Percentiles rank a stretch among this genome's conserved stretches.
phyloP scores from a whole-genome alignment of 2,113 vertebrate genomes.

The Thinocorus orbignyianus region DNA sequence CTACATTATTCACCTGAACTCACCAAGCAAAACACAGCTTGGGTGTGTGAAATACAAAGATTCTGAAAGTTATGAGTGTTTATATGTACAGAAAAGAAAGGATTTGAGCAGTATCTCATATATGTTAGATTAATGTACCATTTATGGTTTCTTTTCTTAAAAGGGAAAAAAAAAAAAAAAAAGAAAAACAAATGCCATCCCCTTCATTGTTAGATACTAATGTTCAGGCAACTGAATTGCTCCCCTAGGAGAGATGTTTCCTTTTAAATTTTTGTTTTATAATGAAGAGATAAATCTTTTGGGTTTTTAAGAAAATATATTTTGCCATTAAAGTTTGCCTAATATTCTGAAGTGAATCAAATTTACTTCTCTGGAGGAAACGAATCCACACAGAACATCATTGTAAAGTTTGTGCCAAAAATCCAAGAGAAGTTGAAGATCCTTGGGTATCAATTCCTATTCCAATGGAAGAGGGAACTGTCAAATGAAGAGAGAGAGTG shows the following conservation, averaged over 20 bases:
- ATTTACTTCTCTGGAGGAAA: not conserved
- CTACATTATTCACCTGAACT: not conserved
- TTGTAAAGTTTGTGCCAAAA: not conserved
- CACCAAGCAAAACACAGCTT: not conserved
- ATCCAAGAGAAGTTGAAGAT: accelerated
- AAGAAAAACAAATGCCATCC: not conserved
- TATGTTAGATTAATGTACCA: not conserved
- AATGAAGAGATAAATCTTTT: not conserved
- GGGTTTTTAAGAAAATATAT: not conserved
- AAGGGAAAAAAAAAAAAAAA: not conserved
- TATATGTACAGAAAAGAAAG: not conserved
- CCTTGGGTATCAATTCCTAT: not conserved
- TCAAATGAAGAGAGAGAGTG: not conserved
- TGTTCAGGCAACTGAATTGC: not conserved
- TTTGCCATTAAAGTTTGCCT: not conserved
- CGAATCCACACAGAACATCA: not conserved
- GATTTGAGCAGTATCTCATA: not conserved
- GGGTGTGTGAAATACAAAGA: not conserved
- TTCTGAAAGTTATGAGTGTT: not conserved
- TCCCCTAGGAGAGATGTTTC: not conserved
- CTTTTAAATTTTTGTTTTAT: not conserved
- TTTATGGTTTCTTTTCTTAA: not conserved
- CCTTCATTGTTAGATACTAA: not conserved
- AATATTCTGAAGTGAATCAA: not conserved
- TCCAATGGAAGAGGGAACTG: not conserved